A percentile compares a stretch with the other conserved stretches of the same genome.
phyloP scores from a whole-genome alignment of 2,888 invertebrate genomes.

The Malachius bipustulatus region DNA sequence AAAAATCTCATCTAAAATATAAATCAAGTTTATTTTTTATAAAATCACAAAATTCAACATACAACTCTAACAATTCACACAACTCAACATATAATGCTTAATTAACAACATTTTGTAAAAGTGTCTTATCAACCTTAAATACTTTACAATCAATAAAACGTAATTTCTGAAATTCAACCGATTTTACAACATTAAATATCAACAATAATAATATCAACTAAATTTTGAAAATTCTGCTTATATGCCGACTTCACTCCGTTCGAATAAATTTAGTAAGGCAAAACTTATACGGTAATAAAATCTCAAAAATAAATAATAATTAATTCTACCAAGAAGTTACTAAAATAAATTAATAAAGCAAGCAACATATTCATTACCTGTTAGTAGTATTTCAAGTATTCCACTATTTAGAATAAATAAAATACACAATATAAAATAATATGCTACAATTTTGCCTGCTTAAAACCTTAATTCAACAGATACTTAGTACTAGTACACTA shows the following conservation, averaged over 20 bases:
- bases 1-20: conserved; percentile 13
- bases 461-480: conserved; percentile 29
- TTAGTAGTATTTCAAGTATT: conserved; percentile 5
- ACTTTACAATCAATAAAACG: not conserved
- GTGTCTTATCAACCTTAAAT: not conserved
- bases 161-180: not conserved
- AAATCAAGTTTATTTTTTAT: conserved; percentile 28
- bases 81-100: conserved; percentile 27
- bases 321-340: conserved; percentile 10
- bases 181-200: no score
- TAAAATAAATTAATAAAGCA: conserved; percentile 21
- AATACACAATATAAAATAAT: no score
- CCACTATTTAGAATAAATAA: conserved; percentile 7
- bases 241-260: no score
- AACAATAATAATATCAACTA: not conserved
- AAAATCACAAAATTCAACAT: conserved; percentile 39
- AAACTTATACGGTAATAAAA: no score
- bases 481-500: not conserved
- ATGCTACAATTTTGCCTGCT: no score
- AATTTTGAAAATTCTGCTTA: not conserved
- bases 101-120: conserved; percentile 5
- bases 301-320: conserved; percentile 20
- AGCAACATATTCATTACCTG: conserved; percentile 29
- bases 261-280: no score
- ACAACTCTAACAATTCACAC: conserved; percentile 37